Evolutionary conservation across 1,140 invertebrate genomes (phyloP), one percentile per base, ranked within the genome.

Genomic region (Laodelphax striatellus): DNA sequence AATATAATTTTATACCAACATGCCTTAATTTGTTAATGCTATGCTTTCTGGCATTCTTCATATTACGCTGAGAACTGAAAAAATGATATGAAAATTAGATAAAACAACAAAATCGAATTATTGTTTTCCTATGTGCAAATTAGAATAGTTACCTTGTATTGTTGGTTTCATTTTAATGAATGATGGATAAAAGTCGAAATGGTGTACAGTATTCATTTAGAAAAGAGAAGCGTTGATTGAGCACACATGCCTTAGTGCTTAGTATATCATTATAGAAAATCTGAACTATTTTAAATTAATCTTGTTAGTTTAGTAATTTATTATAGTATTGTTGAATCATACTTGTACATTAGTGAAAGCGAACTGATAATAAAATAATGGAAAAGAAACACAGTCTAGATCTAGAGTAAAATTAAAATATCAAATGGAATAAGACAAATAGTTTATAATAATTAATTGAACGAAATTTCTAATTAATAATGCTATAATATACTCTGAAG

Each of bases 51-150:
- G 53, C 53, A 17, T 17, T 50, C 21, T 24, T 17, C 11, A 52
- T 21, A 17, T 34, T 54, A 46, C 58, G n/a, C 41, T 17, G 44
- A 42, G 54, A 63, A 65, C 52, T 60, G 34, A n/a, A 65, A 65
- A 64, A 52, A 43, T 44, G 4, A 53, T 34, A 53, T 22, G 24
- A 1, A 16, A 52, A 46, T 24, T 17, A 53, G 31, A 53, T 22
- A 46, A 28, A 57, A 34, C 11, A 19, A 59, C 8, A 50, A 50
- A 52, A 58, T 31, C 14, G 14, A 41, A 52, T 61, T n/a, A 43
- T 34, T 50, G 28, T 28, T 56, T 21, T 16, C 50, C 13, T 56
- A n/a, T 22, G 17, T 21, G 24, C 22, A 52, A 38, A 38, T 34
- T 24, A 16, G 2, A 11, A 55, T 55, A n/a, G n/a, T 21, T 22